Evolutionary conservation across 2,888 invertebrate genomes (phyloP).

Genomic region (Brachyopa scutellaris): DNA sequence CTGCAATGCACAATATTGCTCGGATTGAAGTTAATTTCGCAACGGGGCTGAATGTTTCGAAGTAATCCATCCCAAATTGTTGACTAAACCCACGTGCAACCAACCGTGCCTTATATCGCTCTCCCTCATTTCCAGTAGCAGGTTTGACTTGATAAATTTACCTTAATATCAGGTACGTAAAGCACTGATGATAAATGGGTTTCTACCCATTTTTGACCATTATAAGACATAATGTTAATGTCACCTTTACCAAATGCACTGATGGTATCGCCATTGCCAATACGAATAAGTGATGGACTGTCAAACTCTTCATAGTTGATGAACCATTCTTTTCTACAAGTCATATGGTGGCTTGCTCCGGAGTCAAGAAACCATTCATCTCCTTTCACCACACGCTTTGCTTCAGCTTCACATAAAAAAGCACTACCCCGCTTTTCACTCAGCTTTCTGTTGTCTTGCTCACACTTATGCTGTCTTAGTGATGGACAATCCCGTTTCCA

Average conservation of each 20-base stretch:
- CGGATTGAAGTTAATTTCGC: conserved; percentile 15
- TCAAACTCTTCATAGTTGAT: neutral
- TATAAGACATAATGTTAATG: neutral
- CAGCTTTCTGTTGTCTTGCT: neutral
- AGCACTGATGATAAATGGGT: neutral
- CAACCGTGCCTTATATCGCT: too few relatives aligned
- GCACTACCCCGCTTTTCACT: neutral
- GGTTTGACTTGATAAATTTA: too few relatives aligned
- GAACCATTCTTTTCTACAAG: neutral
- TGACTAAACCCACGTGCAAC: too few relatives aligned
- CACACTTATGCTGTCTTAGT: neutral
- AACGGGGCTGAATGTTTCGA: too few relatives aligned
- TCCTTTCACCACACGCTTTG: neutral
- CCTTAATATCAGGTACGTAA: neutral
- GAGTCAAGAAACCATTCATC: conserved; percentile 2
- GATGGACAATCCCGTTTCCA: neutral
- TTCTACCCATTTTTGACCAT: too few relatives aligned
- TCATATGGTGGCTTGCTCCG: conserved; percentile 1
- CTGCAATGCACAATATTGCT: conserved; percentile 19
- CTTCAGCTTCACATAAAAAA: neutral
- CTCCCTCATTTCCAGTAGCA: too few relatives aligned
- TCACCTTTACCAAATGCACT: neutral
- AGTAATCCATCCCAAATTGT: too few relatives aligned
- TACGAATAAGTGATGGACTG: neutral
- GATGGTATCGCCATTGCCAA: neutral